A percentile compares a stretch with the other conserved stretches of the same genome.
phyloP scores from a whole-genome alignment of 2,113 vertebrate genomes.

The Danio rerio region DNA sequence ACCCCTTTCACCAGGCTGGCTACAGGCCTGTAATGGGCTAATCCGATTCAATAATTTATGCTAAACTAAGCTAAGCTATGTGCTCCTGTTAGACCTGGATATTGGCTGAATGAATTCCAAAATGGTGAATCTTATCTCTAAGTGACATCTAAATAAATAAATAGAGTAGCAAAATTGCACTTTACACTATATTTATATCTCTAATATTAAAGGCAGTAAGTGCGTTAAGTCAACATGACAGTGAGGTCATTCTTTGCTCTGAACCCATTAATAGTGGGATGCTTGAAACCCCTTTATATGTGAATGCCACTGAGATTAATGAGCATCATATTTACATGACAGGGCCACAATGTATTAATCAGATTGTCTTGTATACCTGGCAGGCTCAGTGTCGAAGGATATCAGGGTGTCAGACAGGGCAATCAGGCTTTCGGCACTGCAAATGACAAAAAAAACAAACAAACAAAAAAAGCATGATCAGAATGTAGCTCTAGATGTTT shows the following conservation, averaged over 20 bases:
- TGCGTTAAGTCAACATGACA: not conserved
- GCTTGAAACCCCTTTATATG: not conserved
- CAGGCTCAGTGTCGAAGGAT: conserved; percentile 55
- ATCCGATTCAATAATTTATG: too few species aligned
- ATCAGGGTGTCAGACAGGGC: conserved; percentile 64
- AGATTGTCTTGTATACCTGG: conserved; percentile 64
- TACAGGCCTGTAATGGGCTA: too few species aligned
- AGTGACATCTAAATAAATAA: too few species aligned
- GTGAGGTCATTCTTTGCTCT: not conserved
- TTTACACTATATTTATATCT: too few species aligned
- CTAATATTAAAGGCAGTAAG: not conserved
- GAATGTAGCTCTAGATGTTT: not conserved
- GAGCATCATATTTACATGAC: not conserved
- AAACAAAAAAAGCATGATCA: conserved; percentile 49
- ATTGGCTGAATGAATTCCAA: too few species aligned
- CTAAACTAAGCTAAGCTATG: too few species aligned
- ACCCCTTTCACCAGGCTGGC: too few species aligned
- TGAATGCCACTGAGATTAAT: conserved; percentile 13
- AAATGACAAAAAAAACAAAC: conserved; percentile 48
- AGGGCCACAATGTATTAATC: not conserved
- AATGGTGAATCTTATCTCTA: too few species aligned
- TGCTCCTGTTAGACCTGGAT: too few species aligned
- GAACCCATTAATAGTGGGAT: not conserved
- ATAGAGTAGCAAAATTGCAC: too few species aligned
- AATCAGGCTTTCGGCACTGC: conserved; percentile 52